Base-by-base conservation (phyloP, 2,113 vertebrate genomes). In the Sisor rabdophorus region DNA sequence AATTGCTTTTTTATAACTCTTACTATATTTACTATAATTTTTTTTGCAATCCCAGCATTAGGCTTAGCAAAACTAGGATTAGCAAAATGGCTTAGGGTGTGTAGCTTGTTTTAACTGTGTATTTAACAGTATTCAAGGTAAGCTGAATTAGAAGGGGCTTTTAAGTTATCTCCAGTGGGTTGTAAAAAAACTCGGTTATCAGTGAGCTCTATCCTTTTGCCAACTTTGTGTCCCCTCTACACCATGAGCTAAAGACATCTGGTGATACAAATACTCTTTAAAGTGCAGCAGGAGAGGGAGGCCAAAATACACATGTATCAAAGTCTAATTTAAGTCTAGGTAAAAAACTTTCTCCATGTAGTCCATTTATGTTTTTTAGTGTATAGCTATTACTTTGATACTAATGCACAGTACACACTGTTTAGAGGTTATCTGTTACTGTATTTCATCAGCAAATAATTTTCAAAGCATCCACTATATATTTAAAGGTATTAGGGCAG, bases 251-350 rank as follows among this genome's bases (percentile, higher is more conserved):
- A 56, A 63, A 32, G 44, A 20, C 80, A 70, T 73, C 75, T 70
- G 64, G 53, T 61, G 60, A 70, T 36, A 74, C 64, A 77, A 63
- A 55, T 61, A 24, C 20, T 20, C 68, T 60, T 73, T 19, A 69
- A 68, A 58, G 19, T 28, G 16, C 16, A 15, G 60, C 20, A 40
- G 19, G 2, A 11, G 53, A 67, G 75, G 70, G 70, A 73, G 75
- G 79, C 65, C 67, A 61, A 72, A 17, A 75, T 52, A 60, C 48
- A 77, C 48, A 65, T 32, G 32, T 20, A 77, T 74, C 19, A 64
- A 75, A 78, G 52, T 12, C 15, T 48, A 54, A 50, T 63, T 54
- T 71, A 55, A 22, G 50, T 63, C 20, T 7, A 20, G 56, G 30
- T 26, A 44, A 15, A 71, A 63, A 53, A 22, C 61, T 58, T 61